Conservation (phyloP, 2,888 invertebrate genomes). For the Apamea sordens region DNA sequence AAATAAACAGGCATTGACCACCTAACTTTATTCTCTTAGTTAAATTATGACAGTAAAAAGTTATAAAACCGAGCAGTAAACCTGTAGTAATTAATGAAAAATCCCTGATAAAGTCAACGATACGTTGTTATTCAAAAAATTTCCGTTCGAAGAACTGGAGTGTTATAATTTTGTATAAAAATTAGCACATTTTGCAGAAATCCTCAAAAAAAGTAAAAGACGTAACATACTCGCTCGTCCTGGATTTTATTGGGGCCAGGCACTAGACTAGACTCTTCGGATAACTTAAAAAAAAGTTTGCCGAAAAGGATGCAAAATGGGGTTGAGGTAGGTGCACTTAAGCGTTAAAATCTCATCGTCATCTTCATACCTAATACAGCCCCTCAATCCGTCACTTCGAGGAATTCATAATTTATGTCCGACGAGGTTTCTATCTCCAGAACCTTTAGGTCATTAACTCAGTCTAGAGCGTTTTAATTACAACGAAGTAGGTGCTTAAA, state of each 20-base stretch:
- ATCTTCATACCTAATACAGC: slow-evolving; percentile 7
- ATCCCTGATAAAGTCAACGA: slow-evolving; percentile 12
- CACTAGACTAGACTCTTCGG: background rate
- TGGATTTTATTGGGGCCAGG: background rate
- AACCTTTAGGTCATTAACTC: slow-evolving; percentile 44
- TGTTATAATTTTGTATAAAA: background rate
- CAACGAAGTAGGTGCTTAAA: slow-evolving; percentile 31
- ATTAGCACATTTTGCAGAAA: background rate
- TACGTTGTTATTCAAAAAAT: slow-evolving; percentile 4
- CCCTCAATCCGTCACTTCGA: background rate
- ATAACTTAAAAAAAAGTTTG: background rate
- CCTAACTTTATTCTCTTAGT: slow-evolving; percentile 18
- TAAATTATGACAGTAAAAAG: slow-evolving; percentile 17
- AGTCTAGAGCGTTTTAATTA: slow-evolving; percentile 42
- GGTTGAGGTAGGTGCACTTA: background rate
- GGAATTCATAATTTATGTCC: slow-evolving; percentile 25
- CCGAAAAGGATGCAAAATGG: background rate
- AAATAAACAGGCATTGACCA: slow-evolving; percentile 35
- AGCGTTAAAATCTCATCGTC: slow-evolving; percentile 21
- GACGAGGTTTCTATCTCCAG: background rate
- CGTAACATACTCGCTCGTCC: background rate
- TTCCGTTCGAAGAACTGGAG: background rate
- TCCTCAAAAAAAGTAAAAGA: background rate
- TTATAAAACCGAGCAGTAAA: slow-evolving; percentile 28
- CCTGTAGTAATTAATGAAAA: slow-evolving; percentile 21